Percentiles rank a stretch among this genome's conserved stretches.
phyloP scores from a whole-genome alignment of 2,113 vertebrate species.

The Romanogobio albipinnatus region DNA sequence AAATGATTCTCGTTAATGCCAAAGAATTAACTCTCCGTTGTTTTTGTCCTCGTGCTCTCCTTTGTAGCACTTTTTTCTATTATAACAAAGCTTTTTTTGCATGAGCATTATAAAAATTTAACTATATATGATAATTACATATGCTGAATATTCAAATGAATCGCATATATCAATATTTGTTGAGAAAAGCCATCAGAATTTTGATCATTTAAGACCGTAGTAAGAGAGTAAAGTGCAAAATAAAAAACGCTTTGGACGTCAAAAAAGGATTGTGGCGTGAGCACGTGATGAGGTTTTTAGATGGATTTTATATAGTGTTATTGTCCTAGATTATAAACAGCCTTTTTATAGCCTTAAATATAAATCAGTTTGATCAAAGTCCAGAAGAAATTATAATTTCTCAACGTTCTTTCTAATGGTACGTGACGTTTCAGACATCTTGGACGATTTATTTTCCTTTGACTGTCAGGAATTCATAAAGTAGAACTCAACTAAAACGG shows the following conservation, averaged over 20 bases:
- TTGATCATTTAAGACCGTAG: background rate
- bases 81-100: slow-evolving; percentile 32
- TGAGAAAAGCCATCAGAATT: background rate
- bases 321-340: background rate
- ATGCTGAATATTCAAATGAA: too few species aligned
- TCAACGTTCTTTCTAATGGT: background rate
- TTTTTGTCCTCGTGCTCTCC: slow-evolving; percentile 38
- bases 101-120: slow-evolving; percentile 42
- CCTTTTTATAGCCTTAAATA: background rate
- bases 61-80: slow-evolving; percentile 1
- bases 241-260: background rate
- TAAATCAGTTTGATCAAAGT: background rate
- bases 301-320: background rate
- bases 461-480: background rate
- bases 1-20: slow-evolving; percentile 52
- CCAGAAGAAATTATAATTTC: background rate
- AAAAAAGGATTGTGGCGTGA: too few species aligned
- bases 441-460: background rate
- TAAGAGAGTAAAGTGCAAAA: background rate
- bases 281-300: too few species aligned
- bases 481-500: background rate
- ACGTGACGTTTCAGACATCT: background rate
- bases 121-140: too few species aligned
- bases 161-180: too few species aligned
- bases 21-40: slow-evolving; percentile 34